Conservation (phyloP, 2,888 invertebrate genomes). For the Pardosa pseudoannulata region DNA sequence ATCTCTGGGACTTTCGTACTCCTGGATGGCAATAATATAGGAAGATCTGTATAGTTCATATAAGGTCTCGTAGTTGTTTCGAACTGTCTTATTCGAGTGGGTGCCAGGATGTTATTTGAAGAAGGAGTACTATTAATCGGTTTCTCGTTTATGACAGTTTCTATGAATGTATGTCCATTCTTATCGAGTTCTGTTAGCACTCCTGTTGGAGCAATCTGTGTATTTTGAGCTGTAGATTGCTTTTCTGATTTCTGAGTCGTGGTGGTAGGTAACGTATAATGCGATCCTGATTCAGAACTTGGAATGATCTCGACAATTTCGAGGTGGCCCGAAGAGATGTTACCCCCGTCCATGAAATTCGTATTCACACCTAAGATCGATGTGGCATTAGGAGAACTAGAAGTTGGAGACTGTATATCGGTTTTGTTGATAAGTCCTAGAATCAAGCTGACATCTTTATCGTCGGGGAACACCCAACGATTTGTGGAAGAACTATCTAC, state of each 20-base stretch:
- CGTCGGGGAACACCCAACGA: conserved; percentile 49
- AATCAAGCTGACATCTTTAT: conserved; percentile 64
- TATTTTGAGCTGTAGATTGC: neutral
- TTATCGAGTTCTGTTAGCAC: conserved; percentile 45
- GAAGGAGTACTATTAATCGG: neutral
- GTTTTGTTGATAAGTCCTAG: conserved; percentile 59
- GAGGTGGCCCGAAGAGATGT: conserved; percentile 43
- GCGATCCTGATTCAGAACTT: conserved; percentile 11
- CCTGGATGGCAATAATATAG: conserved; percentile 47
- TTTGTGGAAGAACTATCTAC: conserved; percentile 48
- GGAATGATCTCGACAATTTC: conserved; percentile 56
- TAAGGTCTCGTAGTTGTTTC: conserved; percentile 20
- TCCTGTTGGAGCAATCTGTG: conserved; percentile 35
- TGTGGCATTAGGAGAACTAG: conserved; percentile 6
- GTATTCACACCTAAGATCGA: conserved; percentile 23
- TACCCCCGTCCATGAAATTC: neutral
- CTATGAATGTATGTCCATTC: conserved; percentile 56
- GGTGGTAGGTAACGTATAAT: neutral
- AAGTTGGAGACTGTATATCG: neutral
- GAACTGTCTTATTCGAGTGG: neutral
- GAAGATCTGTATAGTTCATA: conserved; percentile 41
- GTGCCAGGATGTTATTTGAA: neutral
- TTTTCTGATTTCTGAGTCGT: neutral
- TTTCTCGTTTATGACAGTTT: conserved; percentile 18
- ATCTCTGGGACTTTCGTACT: neutral